phyloP scores from a whole-genome alignment of 2,888 invertebrate genomes.

The Dicranocentrus wangi region DNA sequence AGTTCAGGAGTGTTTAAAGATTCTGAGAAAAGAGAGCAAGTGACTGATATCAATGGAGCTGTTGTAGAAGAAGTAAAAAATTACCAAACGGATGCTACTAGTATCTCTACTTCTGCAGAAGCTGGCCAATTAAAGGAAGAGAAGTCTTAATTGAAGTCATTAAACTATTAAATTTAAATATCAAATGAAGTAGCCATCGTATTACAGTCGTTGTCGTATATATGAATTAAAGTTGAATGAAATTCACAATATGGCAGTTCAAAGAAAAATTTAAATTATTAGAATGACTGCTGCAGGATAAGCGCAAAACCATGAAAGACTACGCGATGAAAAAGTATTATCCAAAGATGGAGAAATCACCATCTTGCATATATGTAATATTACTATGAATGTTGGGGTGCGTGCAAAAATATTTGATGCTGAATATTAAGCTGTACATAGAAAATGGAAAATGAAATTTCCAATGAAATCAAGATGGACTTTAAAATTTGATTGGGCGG shows the following conservation, averaged over 20 bases:
- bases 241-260: too few relatives aligned
- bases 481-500: neutral
- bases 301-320: too few relatives aligned
- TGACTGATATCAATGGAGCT: conserved; percentile 36
- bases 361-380: too few relatives aligned
- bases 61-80: neutral
- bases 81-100: too few relatives aligned
- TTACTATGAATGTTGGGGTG: too few relatives aligned
- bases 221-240: too few relatives aligned
- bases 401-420: neutral
- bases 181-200: neutral
- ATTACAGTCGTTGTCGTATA: neutral
- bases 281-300: too few relatives aligned
- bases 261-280: too few relatives aligned
- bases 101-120: neutral
- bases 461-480: neutral
- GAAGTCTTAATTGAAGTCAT: conserved; percentile 24
- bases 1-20: conserved; percentile 9
- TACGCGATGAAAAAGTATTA: too few relatives aligned
- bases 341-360: too few relatives aligned
- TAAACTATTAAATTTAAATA: neutral
- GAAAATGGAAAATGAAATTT: neutral
- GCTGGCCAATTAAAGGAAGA: neutral
- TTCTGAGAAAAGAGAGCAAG: neutral
- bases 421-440: neutral